Conservation (phyloP, 2,888 invertebrate genomes). For the Geophilus truncorum region DNA sequence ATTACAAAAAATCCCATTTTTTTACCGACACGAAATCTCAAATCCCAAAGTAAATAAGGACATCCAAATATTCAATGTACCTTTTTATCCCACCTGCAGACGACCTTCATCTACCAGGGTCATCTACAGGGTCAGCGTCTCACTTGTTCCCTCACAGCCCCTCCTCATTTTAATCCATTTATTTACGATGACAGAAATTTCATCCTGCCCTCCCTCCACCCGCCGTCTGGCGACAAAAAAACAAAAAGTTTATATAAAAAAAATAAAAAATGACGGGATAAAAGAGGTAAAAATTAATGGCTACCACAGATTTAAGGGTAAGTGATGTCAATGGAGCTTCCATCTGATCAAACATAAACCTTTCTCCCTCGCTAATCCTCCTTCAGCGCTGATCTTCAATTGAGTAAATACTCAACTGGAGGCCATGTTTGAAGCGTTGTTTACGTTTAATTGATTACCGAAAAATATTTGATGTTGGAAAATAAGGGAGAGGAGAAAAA, state of each 20-base stretch:
- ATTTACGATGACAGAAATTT: constrained; percentile 18
- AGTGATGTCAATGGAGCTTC: not conserved
- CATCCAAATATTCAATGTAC: constrained; percentile 12
- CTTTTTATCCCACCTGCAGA: constrained; percentile 5
- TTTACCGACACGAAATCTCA: no score
- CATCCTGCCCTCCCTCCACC: not conserved
- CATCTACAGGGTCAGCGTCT: constrained; percentile 9
- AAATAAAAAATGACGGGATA: not conserved
- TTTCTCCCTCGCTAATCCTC: no score
- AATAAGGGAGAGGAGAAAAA: not conserved
- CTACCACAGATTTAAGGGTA: not conserved
- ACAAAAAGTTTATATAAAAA: no score
- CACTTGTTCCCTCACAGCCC: constrained; percentile 3
- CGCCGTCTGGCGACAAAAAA: not conserved
- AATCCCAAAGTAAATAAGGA: not conserved
- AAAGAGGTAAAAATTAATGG: not conserved
- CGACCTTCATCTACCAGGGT: constrained; percentile 14
- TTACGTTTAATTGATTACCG: not conserved
- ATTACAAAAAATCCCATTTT: no score
- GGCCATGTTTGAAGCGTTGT: no score
- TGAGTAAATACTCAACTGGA: not conserved
- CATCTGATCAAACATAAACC: no score
- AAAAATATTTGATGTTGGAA: not conserved
- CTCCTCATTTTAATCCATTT: constrained; percentile 17
- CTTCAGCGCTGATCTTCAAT: not conserved